These are phyloP conservation scores for Corvus moneduloides DNA, from an alignment of 2,113 vertebrate genomes.

Conservation along the genomic window DNA sequence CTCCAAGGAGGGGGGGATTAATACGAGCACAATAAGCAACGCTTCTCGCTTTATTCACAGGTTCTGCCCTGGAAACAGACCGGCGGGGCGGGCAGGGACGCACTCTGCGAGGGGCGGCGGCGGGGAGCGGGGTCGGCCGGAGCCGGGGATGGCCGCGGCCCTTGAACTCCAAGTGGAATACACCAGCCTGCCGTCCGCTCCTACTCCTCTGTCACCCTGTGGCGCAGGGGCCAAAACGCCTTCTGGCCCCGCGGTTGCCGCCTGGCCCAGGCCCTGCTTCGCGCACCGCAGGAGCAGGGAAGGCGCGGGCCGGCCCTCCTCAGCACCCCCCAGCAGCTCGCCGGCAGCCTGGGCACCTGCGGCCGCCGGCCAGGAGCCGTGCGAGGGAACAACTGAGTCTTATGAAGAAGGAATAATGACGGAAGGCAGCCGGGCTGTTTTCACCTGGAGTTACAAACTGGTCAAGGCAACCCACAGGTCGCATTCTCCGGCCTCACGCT, in stretches of 20 bases:
- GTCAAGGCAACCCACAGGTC: not conserved
- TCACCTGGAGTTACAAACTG: not conserved
- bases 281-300: not conserved
- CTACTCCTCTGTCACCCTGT: not conserved
- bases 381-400: not conserved
- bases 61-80: constrained; percentile 18
- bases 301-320: not conserved
- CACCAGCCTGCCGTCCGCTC: not conserved
- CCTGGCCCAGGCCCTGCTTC: not conserved
- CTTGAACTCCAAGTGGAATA: not conserved
- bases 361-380: not conserved
- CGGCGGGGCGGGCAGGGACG: not conserved
- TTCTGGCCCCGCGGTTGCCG: not conserved
- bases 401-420: not conserved
- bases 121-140: not conserved
- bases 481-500: not conserved
- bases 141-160: not conserved
- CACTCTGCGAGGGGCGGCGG: not conserved
- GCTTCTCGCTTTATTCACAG: constrained; percentile 61
- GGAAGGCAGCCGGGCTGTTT: not conserved
- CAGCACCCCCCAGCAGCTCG: not conserved
- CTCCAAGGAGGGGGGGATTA: constrained; percentile 70
- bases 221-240: not conserved
- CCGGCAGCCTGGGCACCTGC: not conserved
- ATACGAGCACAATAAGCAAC: constrained; percentile 73